A percentile compares a stretch with the other conserved stretches of the same genome.
phyloP scores from a whole-genome alignment of 2,888 invertebrate species.

The Anaspis maculata region DNA sequence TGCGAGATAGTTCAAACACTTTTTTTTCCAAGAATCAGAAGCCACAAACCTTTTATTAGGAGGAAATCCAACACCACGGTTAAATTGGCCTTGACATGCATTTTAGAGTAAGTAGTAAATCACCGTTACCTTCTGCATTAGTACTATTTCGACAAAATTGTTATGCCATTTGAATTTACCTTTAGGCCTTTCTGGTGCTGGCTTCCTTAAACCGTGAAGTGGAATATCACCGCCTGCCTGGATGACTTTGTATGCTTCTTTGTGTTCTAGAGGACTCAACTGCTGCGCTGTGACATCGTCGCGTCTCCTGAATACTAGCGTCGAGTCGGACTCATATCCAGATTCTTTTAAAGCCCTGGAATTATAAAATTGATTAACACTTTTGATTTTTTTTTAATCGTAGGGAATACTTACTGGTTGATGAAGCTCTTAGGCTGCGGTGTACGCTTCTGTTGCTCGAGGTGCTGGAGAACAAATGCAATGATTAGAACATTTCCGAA shows the following conservation, averaged over 20 bases:
- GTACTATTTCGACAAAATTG: too few relatives aligned
- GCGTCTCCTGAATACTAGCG: conserved; percentile 72
- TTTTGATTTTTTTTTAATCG: not conserved
- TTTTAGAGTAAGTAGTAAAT: too few relatives aligned
- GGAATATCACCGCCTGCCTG: conserved; percentile 95
- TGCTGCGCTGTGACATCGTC: conserved; percentile 53
- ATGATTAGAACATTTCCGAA: conserved; percentile 4
- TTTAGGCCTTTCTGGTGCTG: conserved; percentile 76
- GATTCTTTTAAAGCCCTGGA: conserved; percentile 77
- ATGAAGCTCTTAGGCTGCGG: conserved; percentile 67
- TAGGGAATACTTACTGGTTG: conserved; percentile 58
- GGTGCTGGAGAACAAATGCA: conserved; percentile 47
- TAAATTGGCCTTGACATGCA: conserved; percentile 4
- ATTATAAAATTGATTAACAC: not conserved
- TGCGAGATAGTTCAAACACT: conserved; percentile 15
- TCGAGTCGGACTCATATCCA: conserved; percentile 87
- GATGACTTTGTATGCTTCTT: conserved; percentile 76
- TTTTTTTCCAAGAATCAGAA: conserved; percentile 2
- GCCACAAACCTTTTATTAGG: conserved; percentile 11
- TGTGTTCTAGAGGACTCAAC: conserved; percentile 75
- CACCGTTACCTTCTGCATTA: too few relatives aligned
- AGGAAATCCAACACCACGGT: conserved; percentile 11
- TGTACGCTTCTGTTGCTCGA: conserved; percentile 62
- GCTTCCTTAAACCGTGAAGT: conserved; percentile 81
- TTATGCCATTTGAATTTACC: too few relatives aligned